phyloP scores from a whole-genome alignment of 64 coral and sea anemone genomes.

The Pocillopora verrucosa region DNA sequence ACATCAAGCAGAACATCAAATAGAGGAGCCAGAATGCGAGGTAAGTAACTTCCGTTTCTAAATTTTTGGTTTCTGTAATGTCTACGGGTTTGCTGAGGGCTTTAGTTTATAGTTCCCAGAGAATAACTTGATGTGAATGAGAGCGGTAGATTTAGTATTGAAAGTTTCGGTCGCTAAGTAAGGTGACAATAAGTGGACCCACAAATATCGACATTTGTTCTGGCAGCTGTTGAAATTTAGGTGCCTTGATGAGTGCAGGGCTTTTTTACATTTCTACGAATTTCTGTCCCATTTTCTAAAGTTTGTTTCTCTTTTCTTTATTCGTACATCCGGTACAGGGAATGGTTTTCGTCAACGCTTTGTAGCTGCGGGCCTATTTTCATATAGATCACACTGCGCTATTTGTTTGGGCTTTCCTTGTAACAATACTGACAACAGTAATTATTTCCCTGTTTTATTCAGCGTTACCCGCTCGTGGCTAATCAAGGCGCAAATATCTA shows the following conservation, averaged over 20 bases:
- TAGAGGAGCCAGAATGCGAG: conserved; percentile 74
- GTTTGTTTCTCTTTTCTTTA: no score
- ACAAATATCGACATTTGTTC: not conserved
- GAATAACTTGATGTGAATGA: not conserved
- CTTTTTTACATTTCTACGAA: not conserved
- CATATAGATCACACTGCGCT: not conserved
- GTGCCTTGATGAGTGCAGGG: not conserved
- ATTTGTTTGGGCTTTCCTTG: not conserved
- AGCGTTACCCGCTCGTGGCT: conserved; percentile 6
- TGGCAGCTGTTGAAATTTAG: conserved; percentile 3
- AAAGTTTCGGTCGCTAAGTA: not conserved
- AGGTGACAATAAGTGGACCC: not conserved
- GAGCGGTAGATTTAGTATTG: not conserved
- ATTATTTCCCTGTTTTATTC: conserved; percentile 20
- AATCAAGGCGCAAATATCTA: not conserved
- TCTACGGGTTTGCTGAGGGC: not conserved
- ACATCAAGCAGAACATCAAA: conserved; percentile 66
- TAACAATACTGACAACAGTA: not conserved
- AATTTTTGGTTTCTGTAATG: not conserved
- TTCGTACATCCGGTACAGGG: not conserved
- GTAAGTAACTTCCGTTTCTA: conserved; percentile 40
- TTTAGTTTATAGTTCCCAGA: not conserved
- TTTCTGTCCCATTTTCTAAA: not conserved
- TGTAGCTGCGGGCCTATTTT: not conserved
- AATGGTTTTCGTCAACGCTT: not conserved